Evolutionary conservation across 30 jellyfish, hydroid and myxozoan genomes (phyloP).

Genomic region (Morbakka virulenta): DNA sequence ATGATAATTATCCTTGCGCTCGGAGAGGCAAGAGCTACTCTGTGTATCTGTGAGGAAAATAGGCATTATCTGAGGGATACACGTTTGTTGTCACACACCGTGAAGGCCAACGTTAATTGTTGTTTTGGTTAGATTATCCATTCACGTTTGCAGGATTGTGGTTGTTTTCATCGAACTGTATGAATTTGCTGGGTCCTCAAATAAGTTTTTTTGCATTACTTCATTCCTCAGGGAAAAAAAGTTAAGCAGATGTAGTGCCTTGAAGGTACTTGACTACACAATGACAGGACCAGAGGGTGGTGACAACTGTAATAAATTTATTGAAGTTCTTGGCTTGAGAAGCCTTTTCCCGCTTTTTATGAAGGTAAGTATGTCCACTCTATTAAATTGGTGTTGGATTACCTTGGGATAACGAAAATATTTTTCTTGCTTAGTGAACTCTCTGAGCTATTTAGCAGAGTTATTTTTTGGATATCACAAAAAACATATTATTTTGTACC

Average conservation of each 20-base stretch:
- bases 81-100: too few species aligned
- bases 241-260: slow-evolving; percentile 87
- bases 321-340: slow-evolving; percentile 91
- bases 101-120: too few species aligned
- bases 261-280: slow-evolving; percentile 87
- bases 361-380: slow-evolving; percentile 63
- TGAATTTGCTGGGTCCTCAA: too few species aligned
- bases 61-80: too few species aligned
- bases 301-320: slow-evolving; percentile 82
- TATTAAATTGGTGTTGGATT: neutral
- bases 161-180: too few species aligned
- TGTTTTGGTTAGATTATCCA: too few species aligned
- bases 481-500: too few species aligned
- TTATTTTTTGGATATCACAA: too few species aligned
- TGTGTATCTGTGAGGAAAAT: too few species aligned
- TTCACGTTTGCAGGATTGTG: too few species aligned
- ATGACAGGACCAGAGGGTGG: slow-evolving; percentile 97
- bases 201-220: neutral
- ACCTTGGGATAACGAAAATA: neutral
- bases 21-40: neutral
- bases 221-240: slow-evolving; percentile 73
- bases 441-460: too few species aligned
- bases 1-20: neutral
- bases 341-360: slow-evolving; percentile 90
- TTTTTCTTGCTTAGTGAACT: neutral